Evolutionary conservation across 2,113 vertebrate genomes (phyloP).

Genomic region (Macrotus californicus): DNA sequence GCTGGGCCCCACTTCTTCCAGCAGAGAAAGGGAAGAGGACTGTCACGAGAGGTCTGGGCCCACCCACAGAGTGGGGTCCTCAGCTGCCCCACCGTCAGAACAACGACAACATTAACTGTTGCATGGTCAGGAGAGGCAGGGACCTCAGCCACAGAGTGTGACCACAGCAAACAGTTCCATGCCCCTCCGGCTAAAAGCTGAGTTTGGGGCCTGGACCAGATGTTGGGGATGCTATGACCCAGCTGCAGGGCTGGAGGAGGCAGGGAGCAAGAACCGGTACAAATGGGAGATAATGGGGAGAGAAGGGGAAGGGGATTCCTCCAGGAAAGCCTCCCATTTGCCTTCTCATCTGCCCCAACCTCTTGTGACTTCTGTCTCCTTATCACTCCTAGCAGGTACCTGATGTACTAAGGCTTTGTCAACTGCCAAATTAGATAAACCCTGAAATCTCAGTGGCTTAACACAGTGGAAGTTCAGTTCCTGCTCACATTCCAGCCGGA

Average conservation of each 20-base stretch:
- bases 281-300: background rate
- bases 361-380: background rate
- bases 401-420: background rate
- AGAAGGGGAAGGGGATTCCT: background rate
- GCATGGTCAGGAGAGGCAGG: background rate
- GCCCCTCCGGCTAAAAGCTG: background rate
- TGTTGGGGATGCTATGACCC: fast-evolving
- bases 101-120: background rate
- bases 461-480: background rate
- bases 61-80: background rate
- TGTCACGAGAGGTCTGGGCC: background rate
- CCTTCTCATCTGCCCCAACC: background rate
- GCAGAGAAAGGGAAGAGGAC: background rate
- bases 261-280: background rate
- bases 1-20: background rate
- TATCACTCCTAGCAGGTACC: background rate
- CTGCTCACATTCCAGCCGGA: background rate
- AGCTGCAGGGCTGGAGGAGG: background rate
- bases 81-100: fast-evolving
- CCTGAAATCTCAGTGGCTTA: background rate
- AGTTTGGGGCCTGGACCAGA: background rate
- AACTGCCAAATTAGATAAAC: background rate
- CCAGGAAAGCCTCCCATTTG: background rate
- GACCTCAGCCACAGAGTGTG: background rate
- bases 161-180: background rate